These are phyloP conservation scores for Yponomeuta malinellus DNA, from an alignment of 2,888 invertebrate genomes.

Conservation along the genomic window DNA sequence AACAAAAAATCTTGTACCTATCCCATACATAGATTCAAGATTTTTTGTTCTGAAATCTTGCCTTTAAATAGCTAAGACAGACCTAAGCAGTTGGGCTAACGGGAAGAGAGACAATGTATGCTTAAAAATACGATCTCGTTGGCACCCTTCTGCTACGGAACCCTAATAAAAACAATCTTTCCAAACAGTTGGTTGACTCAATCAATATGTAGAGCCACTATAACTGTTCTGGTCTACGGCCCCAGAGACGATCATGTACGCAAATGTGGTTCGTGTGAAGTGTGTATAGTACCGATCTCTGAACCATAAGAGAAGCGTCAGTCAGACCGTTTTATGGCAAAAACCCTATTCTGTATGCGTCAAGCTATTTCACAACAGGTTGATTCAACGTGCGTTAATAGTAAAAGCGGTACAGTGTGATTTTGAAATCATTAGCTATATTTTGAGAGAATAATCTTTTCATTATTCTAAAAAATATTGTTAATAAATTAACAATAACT, in stretches of 20 bases:
- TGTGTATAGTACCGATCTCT: conserved; percentile 30
- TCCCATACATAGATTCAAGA: too few species aligned
- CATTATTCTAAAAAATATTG: neutral
- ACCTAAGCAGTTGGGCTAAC: too few species aligned
- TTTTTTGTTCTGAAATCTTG: too few species aligned
- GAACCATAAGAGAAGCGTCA: conserved; percentile 27
- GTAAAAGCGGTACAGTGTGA: neutral
- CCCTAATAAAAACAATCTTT: too few species aligned
- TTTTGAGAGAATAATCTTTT: neutral
- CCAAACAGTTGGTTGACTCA: too few species aligned
- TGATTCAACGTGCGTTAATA: conserved; percentile 21
- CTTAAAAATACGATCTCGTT: too few species aligned
- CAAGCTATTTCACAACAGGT: conserved; percentile 34
- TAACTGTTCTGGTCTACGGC: neutral
- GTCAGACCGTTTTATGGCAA: conserved; percentile 37
- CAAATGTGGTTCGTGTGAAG: neutral
- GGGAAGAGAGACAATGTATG: too few species aligned
- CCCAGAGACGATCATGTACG: neutral
- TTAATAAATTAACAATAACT: too few species aligned
- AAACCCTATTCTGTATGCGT: conserved; percentile 49
- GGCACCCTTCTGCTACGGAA: too few species aligned
- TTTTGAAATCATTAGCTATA: neutral
- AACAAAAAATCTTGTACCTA: too few species aligned
- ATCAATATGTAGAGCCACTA: too few species aligned
- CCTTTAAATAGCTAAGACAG: too few species aligned